These are phyloP conservation scores for Synergus gifuensis DNA, from an alignment of 2,888 invertebrate genomes.

Conservation along the genomic window DNA sequence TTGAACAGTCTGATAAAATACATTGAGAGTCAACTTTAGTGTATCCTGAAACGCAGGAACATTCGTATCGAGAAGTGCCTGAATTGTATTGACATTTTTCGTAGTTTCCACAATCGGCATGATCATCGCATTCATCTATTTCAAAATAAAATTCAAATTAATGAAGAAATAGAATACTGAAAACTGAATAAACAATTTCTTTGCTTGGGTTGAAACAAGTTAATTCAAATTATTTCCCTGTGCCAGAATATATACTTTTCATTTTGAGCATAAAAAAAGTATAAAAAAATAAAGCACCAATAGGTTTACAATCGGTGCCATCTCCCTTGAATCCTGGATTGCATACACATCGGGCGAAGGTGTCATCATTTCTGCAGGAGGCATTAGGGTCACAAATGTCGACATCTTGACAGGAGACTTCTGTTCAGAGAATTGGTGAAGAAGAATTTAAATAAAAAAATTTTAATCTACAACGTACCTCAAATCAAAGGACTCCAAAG, in stretches of 20 bases:
- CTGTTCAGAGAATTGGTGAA: slow-evolving; percentile 64
- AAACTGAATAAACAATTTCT: not conserved
- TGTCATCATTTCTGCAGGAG: slow-evolving; percentile 85
- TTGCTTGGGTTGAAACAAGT: slow-evolving; percentile 5
- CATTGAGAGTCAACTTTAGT: slow-evolving; percentile 76
- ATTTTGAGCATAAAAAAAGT: not conserved
- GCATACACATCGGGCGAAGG: slow-evolving; percentile 87
- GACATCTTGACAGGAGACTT: slow-evolving; percentile 80
- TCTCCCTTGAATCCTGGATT: slow-evolving; percentile 90
- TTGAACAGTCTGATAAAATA: slow-evolving; percentile 70
- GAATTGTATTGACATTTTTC: slow-evolving; percentile 86
- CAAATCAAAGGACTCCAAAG: slow-evolving; percentile 4
- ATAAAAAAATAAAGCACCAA: slow-evolving; percentile 76
- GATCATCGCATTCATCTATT: slow-evolving; percentile 82
- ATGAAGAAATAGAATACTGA: not conserved
- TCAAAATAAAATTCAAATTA: not conserved
- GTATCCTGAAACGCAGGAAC: slow-evolving; percentile 88
- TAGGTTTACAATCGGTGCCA: slow-evolving; percentile 81
- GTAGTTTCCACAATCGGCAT: slow-evolving; percentile 84
- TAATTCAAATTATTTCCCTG: not conserved
- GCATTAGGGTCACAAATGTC: slow-evolving; percentile 87
- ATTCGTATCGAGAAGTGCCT: slow-evolving; percentile 82
- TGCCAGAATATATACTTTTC: not conserved
- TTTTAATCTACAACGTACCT: slow-evolving; percentile 19
- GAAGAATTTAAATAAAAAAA: not conserved